Evolutionary conservation across 2,113 vertebrate genomes (phyloP).

Genomic region (Dinomys branickii): DNA sequence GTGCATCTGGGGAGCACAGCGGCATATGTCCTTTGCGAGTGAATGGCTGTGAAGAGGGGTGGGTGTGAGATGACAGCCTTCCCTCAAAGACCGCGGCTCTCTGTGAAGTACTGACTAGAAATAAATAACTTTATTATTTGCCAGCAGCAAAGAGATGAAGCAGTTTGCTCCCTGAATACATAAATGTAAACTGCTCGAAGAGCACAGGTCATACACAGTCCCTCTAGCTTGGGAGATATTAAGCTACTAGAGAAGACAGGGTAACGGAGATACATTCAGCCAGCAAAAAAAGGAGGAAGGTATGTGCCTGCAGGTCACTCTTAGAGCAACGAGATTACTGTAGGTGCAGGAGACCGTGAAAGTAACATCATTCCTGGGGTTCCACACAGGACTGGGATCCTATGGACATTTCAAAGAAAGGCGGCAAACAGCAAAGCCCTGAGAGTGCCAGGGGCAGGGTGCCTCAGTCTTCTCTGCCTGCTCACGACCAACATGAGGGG

Average conservation of each 20-base stretch:
- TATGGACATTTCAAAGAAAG: conserved; percentile 24
- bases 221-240: conserved; percentile 24
- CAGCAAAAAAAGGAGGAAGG: conserved; percentile 29
- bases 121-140: conserved; percentile 54
- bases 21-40: background rate
- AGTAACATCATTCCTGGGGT: background rate
- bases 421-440: background rate
- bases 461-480: background rate
- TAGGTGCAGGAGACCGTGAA: background rate
- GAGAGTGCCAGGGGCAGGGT: background rate
- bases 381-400: background rate
- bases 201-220: background rate
- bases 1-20: background rate
- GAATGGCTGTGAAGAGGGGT: background rate
- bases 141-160: conserved; percentile 54
- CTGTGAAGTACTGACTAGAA: conserved; percentile 52
- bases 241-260: conserved; percentile 27
- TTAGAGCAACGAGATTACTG: background rate
- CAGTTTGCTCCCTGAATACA: conserved; percentile 50
- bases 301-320: background rate
- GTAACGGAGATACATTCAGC: background rate
- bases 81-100: background rate
- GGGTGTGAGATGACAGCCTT: conserved; percentile 7
- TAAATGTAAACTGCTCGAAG: conserved; percentile 45
- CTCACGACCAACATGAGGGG: background rate